These are phyloP conservation scores for Platichthys stellatus DNA, from an alignment of 2,113 vertebrate genomes.

Conservation along the genomic window DNA sequence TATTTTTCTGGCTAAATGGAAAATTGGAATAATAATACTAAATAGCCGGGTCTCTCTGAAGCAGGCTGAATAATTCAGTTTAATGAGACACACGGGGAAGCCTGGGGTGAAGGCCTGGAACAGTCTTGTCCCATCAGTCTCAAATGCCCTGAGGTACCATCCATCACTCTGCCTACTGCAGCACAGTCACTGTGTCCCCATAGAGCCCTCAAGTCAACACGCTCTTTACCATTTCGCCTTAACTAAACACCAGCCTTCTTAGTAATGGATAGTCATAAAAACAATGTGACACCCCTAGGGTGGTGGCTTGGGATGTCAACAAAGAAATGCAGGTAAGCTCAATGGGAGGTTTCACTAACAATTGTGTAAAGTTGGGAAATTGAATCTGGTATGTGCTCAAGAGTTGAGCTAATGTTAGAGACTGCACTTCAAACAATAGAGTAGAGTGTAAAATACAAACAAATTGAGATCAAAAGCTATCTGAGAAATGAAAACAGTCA, in stretches of 20 bases:
- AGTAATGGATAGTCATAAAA: slow-evolving; percentile 48
- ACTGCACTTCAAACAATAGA: background rate
- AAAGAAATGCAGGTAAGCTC: slow-evolving; percentile 22
- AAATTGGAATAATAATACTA: slow-evolving; percentile 65
- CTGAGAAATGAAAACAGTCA: too few species aligned
- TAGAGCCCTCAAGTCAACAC: slow-evolving; percentile 38
- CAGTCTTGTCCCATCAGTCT: slow-evolving; percentile 66
- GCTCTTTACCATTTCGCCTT: slow-evolving; percentile 33
- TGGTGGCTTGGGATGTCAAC: slow-evolving; percentile 20
- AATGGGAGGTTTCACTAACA: background rate
- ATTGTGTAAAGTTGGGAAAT: background rate
- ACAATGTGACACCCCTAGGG: slow-evolving; percentile 22
- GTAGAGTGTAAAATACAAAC: background rate
- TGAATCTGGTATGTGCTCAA: slow-evolving; percentile 5
- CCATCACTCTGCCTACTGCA: slow-evolving; percentile 64
- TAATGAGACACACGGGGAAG: slow-evolving; percentile 72
- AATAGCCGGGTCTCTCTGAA: slow-evolving; percentile 46
- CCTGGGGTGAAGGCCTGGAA: slow-evolving; percentile 65
- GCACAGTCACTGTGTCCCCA: slow-evolving; percentile 50
- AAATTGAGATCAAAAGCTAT: background rate
- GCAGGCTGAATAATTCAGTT: slow-evolving; percentile 72
- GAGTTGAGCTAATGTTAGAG: background rate
- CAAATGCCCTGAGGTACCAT: slow-evolving; percentile 57
- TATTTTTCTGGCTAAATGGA: slow-evolving; percentile 63
- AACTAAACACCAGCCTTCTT: slow-evolving; percentile 55